Conservation (phyloP, 2,113 vertebrate genomes). For the Paralichthys olivaceus region DNA sequence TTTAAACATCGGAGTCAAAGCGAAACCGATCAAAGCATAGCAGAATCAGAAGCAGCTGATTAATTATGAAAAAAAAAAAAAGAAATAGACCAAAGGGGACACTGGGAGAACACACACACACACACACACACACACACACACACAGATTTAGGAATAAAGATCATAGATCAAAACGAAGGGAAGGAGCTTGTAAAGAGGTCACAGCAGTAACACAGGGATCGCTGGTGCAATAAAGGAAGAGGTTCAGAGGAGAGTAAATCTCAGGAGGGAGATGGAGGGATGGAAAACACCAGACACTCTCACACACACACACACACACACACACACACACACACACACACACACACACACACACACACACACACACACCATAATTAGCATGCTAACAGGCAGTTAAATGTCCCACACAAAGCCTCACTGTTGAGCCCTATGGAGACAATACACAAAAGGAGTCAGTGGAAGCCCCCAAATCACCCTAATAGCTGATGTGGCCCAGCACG, state of each 20-base stretch:
- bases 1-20: not conserved
- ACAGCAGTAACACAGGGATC: slow-evolving; percentile 18
- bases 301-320: not conserved
- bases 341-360: slow-evolving; percentile 31
- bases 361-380: slow-evolving; percentile 77
- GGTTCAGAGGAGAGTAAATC: slow-evolving; percentile 38
- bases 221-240: slow-evolving; percentile 30
- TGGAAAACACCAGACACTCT: slow-evolving; percentile 34
- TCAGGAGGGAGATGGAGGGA: slow-evolving; percentile 23
- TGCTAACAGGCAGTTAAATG: slow-evolving; percentile 75
- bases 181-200: slow-evolving; percentile 24
- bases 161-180: slow-evolving; percentile 29
- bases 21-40: slow-evolving; percentile 13
- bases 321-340: not conserved
- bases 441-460: slow-evolving; percentile 71
- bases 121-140: too few relatives aligned
- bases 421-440: slow-evolving; percentile 70
- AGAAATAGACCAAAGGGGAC: not conserved
- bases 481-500: slow-evolving; percentile 53
- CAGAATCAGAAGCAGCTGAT: slow-evolving; percentile 44
- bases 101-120: not conserved
- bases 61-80: not conserved
- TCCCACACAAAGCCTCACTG: slow-evolving; percentile 74
- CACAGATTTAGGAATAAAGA: slow-evolving; percentile 24
- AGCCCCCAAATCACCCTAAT: slow-evolving; percentile 72